Percentiles rank a stretch among this genome's conserved stretches.
Conservation (phyloP, 2,113 vertebrate genomes). For the Ploceus nigricollis region DNA sequence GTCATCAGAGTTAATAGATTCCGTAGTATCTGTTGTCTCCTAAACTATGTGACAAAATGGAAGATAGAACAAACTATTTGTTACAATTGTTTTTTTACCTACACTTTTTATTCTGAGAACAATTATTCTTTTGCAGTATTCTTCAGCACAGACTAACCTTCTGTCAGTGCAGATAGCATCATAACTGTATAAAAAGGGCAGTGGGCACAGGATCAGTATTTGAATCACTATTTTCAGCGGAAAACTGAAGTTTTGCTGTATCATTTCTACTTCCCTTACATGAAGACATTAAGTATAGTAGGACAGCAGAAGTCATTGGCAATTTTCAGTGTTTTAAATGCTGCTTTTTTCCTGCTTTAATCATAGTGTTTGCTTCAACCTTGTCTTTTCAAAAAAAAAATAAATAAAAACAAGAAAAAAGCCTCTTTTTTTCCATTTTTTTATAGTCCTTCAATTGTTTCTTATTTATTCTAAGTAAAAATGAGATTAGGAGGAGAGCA, state of each 20-base stretch:
- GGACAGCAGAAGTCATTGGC: neutral
- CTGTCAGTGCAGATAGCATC: neutral
- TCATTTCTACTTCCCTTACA: neutral
- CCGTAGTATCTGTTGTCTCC: neutral
- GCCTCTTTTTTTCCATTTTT: accelerated
- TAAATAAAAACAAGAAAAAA: neutral
- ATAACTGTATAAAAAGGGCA: neutral
- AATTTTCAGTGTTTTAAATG: neutral
- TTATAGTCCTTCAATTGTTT: neutral
- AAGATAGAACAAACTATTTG: neutral
- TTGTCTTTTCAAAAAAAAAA: neutral
- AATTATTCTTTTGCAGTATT: neutral
- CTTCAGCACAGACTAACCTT: neutral
- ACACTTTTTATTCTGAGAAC: neutral
- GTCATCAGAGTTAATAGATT: neutral
- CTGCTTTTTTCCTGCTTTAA: accelerated
- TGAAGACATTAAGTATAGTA: neutral
- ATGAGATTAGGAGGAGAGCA: neutral
- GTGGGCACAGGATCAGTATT: neutral
- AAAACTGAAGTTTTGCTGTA: neutral
- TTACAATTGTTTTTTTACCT: neutral
- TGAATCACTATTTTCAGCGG: neutral
- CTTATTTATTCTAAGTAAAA: neutral
- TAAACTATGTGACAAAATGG: neutral
- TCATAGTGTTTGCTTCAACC: neutral